Conservation (phyloP, 2,888 invertebrate genomes). For the Conus canariensis region DNA sequence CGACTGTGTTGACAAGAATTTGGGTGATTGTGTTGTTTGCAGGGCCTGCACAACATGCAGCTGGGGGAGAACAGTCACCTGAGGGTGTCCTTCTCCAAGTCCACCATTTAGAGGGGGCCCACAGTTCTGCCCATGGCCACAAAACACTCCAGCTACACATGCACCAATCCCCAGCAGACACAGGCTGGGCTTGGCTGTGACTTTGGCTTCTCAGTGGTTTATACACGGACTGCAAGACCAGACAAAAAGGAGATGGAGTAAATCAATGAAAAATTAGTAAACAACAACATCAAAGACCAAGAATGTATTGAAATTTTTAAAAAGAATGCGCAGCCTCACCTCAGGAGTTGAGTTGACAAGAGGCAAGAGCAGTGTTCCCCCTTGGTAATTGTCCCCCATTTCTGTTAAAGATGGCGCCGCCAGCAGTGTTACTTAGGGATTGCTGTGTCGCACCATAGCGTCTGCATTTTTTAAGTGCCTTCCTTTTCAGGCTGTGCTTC, state of each 20-base stretch:
- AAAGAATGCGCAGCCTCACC: neutral
- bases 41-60: constrained; percentile 99
- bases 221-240: neutral
- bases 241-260: neutral
- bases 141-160: neutral
- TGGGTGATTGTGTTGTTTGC: constrained; percentile 58
- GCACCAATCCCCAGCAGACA: neutral
- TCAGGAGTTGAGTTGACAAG: neutral
- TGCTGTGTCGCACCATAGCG: neutral
- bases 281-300: neutral
- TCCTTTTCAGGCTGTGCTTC: neutral
- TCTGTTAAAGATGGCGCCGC: constrained; percentile 24
- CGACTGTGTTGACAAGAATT: too few species aligned
- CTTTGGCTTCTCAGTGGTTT: neutral
- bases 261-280: neutral
- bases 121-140: neutral
- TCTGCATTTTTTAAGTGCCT: constrained; percentile 36
- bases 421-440: constrained; percentile 2
- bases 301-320: neutral
- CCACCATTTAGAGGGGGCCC: constrained; percentile 69
- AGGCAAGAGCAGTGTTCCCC: constrained; percentile 5
- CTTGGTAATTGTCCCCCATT: constrained; percentile 4
- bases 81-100: constrained; percentile 98
- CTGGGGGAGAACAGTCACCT: constrained; percentile 99
- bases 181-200: too few species aligned